Conservation (phyloP, 2,888 invertebrate genomes). For the Lordiphosa fenestrarum region DNA sequence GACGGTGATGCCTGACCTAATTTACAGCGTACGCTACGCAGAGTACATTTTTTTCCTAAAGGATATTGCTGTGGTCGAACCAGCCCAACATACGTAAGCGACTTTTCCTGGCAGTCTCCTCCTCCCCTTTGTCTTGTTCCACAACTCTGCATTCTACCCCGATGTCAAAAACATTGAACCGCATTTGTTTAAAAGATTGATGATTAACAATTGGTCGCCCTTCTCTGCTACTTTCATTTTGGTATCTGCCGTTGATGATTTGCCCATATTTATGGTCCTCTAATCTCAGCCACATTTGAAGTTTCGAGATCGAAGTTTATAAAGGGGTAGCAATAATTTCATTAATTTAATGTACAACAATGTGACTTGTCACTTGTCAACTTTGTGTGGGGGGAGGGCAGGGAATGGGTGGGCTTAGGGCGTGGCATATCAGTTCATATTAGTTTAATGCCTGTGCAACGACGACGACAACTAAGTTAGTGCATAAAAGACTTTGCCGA, state of each 20-base stretch:
- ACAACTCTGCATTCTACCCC: slow-evolving; percentile 18
- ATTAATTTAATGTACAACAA: slow-evolving; percentile 71
- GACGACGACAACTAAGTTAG: slow-evolving; percentile 51
- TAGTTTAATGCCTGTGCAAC: slow-evolving; percentile 54
- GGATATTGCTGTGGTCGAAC: background rate
- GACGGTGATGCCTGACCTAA: too few species aligned
- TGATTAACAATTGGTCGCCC: slow-evolving; percentile 58
- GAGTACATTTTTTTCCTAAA: too few species aligned
- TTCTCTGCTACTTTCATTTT: background rate
- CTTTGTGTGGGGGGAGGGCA: slow-evolving; percentile 32
- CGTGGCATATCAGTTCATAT: slow-evolving; percentile 52
- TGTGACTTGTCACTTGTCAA: slow-evolving; percentile 73
- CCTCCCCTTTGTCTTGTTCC: slow-evolving; percentile 16
- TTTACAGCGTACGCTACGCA: too few species aligned
- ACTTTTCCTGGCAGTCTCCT: slow-evolving; percentile 1
- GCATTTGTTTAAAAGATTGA: slow-evolving; percentile 73
- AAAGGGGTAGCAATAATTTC: slow-evolving; percentile 50
- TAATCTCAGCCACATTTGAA: slow-evolving; percentile 52
- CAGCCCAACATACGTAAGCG: too few species aligned
- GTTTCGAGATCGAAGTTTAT: slow-evolving; percentile 33
- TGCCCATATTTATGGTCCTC: slow-evolving; percentile 58
- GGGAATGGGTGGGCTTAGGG: slow-evolving; percentile 19
- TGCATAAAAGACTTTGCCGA: slow-evolving; percentile 57
- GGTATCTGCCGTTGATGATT: slow-evolving; percentile 39
- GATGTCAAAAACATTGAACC: slow-evolving; percentile 73